Percentiles rank a stretch among this genome's conserved stretches.
Evolutionary conservation across 2,113 vertebrate genomes (phyloP).

Genomic region (Holacanthus passer): DNA sequence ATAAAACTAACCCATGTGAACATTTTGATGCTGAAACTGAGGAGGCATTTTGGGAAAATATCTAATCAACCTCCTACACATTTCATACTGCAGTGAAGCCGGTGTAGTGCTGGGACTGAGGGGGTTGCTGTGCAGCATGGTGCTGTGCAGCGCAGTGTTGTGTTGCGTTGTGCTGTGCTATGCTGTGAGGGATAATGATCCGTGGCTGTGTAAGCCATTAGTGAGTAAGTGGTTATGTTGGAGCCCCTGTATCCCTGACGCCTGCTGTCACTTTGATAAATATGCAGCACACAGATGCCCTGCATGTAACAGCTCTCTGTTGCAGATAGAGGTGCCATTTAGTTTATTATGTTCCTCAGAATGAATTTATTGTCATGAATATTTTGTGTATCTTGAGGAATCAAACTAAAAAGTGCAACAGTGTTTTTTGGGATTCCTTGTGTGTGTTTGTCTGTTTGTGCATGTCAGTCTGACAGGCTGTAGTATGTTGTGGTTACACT

Average conservation of each 20-base stretch:
- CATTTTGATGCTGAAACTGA: constrained; percentile 37
- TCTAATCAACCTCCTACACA: constrained; percentile 72
- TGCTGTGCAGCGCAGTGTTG: constrained; percentile 35
- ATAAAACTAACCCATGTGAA: constrained; percentile 8
- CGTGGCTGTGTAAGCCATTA: constrained; percentile 82
- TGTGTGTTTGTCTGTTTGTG: not conserved
- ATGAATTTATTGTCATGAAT: constrained; percentile 47
- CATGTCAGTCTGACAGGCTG: constrained; percentile 43
- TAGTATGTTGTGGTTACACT: constrained; percentile 61
- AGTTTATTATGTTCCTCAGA: constrained; percentile 34
- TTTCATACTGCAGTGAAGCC: constrained; percentile 59
- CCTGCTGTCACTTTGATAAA: constrained; percentile 86
- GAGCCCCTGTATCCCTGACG: constrained; percentile 76
- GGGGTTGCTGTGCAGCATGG: constrained; percentile 41
- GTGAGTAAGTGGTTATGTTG: constrained; percentile 80
- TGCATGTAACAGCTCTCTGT: constrained; percentile 66
- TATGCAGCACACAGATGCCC: constrained; percentile 73
- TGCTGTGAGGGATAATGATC: constrained; percentile 83
- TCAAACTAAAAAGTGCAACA: constrained; percentile 11
- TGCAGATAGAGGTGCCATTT: constrained; percentile 46
- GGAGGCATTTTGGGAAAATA: constrained; percentile 42
- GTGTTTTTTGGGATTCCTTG: constrained; percentile 2
- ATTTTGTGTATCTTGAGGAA: constrained; percentile 30
- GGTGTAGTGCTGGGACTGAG: constrained; percentile 40
- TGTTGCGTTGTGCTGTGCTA: constrained; percentile 47